These are phyloP conservation scores for Troglohyphantes excavatus DNA, from an alignment of 2,888 invertebrate genomes.

Conservation along the genomic window DNA sequence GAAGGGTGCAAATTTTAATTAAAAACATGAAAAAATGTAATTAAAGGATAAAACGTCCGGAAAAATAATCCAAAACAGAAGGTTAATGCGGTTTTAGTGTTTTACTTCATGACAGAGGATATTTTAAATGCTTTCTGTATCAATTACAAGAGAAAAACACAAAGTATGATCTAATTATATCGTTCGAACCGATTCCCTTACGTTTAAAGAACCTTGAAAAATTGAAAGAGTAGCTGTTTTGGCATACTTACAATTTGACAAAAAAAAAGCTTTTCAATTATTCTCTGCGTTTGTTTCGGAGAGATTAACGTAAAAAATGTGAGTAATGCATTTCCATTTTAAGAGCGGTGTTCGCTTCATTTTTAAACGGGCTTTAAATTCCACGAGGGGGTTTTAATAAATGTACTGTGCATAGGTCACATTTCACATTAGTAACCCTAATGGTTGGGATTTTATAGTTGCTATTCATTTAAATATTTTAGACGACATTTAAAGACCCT, in stretches of 20 bases:
- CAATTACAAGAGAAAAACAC: background rate
- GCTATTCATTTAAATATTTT: too few relatives aligned
- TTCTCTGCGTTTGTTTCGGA: background rate
- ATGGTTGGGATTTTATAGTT: too few relatives aligned
- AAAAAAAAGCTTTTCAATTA: background rate
- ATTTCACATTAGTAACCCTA: too few relatives aligned
- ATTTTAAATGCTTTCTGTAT: background rate
- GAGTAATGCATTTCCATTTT: background rate
- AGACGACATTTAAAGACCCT: too few relatives aligned
- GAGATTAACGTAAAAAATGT: background rate
- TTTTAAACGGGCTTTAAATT: background rate
- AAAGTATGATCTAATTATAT: slow-evolving; percentile 4
- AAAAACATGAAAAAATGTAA: background rate
- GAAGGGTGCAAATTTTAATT: background rate
- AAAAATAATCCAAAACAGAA: background rate
- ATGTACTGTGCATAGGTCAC: too few relatives aligned
- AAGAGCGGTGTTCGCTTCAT: background rate
- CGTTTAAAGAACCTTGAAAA: background rate
- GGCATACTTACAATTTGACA: background rate
- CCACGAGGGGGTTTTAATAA: too few relatives aligned
- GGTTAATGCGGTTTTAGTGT: background rate
- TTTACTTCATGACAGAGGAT: background rate
- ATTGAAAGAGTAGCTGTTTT: background rate
- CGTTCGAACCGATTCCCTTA: background rate
- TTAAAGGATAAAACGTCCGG: background rate